A percentile compares a stretch with the other conserved stretches of the same genome.
Conservation (phyloP, 2,888 invertebrate genomes). For the Thalpophila matura region DNA sequence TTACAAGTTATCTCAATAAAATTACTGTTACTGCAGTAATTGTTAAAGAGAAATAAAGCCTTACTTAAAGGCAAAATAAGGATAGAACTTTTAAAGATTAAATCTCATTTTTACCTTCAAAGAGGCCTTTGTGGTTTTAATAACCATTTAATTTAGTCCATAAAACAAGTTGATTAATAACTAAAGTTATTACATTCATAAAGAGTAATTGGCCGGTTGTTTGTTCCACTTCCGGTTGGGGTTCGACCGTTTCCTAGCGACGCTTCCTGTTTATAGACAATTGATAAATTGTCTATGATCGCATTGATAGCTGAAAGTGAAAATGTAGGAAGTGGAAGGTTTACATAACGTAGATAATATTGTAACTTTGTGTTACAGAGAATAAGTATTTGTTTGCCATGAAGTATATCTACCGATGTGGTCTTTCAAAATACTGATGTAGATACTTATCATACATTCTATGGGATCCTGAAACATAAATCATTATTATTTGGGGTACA, state of each 20-base stretch:
- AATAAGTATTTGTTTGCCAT: not conserved
- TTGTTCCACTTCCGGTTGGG: slow-evolving; percentile 36
- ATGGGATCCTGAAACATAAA: too few relatives aligned
- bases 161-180: slow-evolving; percentile 26
- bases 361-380: not conserved
- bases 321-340: slow-evolving; percentile 48
- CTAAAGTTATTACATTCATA: slow-evolving; percentile 20
- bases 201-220: slow-evolving; percentile 30
- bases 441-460: too few relatives aligned
- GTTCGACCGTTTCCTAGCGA: too few relatives aligned
- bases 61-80: not conserved
- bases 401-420: too few relatives aligned
- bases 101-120: slow-evolving; percentile 13
- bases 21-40: not conserved
- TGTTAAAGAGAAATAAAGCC: not conserved
- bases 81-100: not conserved
- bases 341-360: slow-evolving; percentile 10
- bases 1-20: too few relatives aligned
- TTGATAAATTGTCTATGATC: slow-evolving; percentile 45
- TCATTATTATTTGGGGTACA: too few relatives aligned
- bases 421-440: not conserved
- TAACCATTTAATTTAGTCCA: slow-evolving; percentile 9
- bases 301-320: slow-evolving; percentile 38
- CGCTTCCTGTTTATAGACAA: slow-evolving; percentile 49
- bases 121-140: slow-evolving; percentile 1